phyloP scores from a whole-genome alignment of 2,888 invertebrate species.

The Pseudoips prasinana region DNA sequence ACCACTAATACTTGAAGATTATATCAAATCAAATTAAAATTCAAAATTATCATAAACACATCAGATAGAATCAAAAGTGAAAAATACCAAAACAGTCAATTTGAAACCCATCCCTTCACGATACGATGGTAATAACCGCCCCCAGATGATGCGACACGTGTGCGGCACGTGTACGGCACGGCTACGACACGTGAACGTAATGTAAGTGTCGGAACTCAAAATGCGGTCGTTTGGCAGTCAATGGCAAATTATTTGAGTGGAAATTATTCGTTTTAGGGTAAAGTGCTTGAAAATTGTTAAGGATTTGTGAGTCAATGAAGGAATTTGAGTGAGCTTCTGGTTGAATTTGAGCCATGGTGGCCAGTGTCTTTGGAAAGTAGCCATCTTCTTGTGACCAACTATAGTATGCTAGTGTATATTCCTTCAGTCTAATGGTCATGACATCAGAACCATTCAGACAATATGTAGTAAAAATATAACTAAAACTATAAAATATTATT shows the following conservation, averaged over 20 bases:
- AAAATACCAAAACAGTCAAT: conserved; percentile 33
- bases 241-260: conserved; percentile 53
- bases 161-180: conserved; percentile 35
- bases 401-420: too few relatives aligned
- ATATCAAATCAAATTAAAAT: conserved; percentile 22
- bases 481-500: too few relatives aligned
- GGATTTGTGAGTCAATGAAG: too few relatives aligned
- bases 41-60: conserved; percentile 11
- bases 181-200: conserved; percentile 45
- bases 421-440: too few relatives aligned
- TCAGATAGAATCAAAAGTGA: conserved; percentile 26
- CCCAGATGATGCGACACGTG: conserved; percentile 31
- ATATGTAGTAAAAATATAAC: too few relatives aligned
- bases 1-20: too few relatives aligned
- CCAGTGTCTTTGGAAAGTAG: too few relatives aligned
- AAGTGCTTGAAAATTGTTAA: conserved; percentile 26
- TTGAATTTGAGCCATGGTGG: too few relatives aligned
- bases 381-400: too few relatives aligned
- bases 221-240: conserved; percentile 46
- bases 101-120: conserved; percentile 41
- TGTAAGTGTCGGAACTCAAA: conserved; percentile 54
- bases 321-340: too few relatives aligned
- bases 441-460: too few relatives aligned
- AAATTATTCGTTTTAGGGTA: conserved; percentile 45
- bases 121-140: conserved; percentile 47